phyloP scores from a whole-genome alignment of 2,888 invertebrate species.

The Chymomyza caudatula region DNA sequence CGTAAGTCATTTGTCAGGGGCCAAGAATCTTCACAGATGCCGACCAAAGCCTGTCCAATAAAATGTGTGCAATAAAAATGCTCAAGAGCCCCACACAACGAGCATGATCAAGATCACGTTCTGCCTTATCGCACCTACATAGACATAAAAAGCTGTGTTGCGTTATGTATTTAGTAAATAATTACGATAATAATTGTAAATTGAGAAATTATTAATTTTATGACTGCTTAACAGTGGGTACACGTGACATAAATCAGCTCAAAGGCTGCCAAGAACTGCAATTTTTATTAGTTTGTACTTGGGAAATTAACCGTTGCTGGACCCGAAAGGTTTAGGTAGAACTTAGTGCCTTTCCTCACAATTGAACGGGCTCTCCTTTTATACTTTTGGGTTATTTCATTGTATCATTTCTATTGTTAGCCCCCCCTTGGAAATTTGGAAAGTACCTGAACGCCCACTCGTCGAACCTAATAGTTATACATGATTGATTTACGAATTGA shows the following conservation, averaged over 20 bases:
- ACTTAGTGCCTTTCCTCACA: too few species aligned
- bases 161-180: constrained; percentile 22
- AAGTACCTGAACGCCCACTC: too few species aligned
- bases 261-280: not conserved
- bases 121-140: not conserved
- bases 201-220: constrained; percentile 44
- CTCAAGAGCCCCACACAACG: not conserved
- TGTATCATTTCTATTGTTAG: too few species aligned
- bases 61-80: constrained; percentile 13
- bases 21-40: constrained; percentile 11
- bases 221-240: constrained; percentile 12
- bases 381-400: too few species aligned
- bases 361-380: too few species aligned
- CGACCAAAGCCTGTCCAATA: constrained; percentile 25
- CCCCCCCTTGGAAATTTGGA: too few species aligned
- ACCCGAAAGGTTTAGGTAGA: too few species aligned
- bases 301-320: not conserved
- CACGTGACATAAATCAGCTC: not conserved
- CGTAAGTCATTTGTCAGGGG: not conserved
- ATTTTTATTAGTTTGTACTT: not conserved
- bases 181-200: constrained; percentile 26
- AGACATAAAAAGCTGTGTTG: not conserved
- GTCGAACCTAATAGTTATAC: too few species aligned
- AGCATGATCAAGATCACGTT: not conserved
- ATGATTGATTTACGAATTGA: too few species aligned